These are phyloP conservation scores for Aurelia aurita DNA, from an alignment of 30 jellyfish, hydroid and myxozoan species.

Conservation along the genomic window DNA sequence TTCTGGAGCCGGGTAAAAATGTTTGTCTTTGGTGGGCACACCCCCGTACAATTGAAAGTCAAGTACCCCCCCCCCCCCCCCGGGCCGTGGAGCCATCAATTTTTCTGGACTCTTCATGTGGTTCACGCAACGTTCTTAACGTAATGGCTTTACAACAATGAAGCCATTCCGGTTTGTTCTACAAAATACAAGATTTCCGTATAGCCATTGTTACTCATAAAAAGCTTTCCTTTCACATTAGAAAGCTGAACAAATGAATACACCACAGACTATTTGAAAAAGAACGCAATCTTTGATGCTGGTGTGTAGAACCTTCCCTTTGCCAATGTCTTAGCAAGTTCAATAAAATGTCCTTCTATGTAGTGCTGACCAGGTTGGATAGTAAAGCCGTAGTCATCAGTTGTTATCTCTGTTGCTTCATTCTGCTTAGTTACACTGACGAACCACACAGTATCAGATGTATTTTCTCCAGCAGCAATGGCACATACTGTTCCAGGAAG, in stretches of 20 bases:
- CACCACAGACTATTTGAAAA: conserved; percentile 49
- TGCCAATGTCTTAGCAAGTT: conserved; percentile 11
- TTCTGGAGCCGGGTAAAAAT: too few relatives aligned
- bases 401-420: conserved; percentile 19
- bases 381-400: conserved; percentile 45
- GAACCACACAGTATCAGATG: conserved; percentile 61
- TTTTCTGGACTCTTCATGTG: too few relatives aligned
- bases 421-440: conserved; percentile 15
- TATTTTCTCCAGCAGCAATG: conserved; percentile 35
- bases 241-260: conserved; percentile 54
- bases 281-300: conserved; percentile 34
- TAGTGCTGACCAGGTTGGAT: conserved; percentile 49
- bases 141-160: too few relatives aligned
- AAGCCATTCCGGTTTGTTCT: too few relatives aligned
- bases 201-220: conserved; percentile 37
- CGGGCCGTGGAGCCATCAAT: too few relatives aligned
- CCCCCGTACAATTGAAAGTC: too few relatives aligned
- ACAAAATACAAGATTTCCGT: too few relatives aligned
- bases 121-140: too few relatives aligned
- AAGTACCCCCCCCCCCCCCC: too few relatives aligned
- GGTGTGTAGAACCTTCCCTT: conserved; percentile 22
- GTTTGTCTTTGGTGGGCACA: too few relatives aligned
- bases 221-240: conserved; percentile 24
- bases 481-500: conserved; percentile 42
- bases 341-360: conserved; percentile 52